Percentiles rank a stretch among this genome's conserved stretches.
These are phyloP conservation scores for Aphidius colemani DNA, from an alignment of 2,888 invertebrate species.

Conservation along the genomic window DNA sequence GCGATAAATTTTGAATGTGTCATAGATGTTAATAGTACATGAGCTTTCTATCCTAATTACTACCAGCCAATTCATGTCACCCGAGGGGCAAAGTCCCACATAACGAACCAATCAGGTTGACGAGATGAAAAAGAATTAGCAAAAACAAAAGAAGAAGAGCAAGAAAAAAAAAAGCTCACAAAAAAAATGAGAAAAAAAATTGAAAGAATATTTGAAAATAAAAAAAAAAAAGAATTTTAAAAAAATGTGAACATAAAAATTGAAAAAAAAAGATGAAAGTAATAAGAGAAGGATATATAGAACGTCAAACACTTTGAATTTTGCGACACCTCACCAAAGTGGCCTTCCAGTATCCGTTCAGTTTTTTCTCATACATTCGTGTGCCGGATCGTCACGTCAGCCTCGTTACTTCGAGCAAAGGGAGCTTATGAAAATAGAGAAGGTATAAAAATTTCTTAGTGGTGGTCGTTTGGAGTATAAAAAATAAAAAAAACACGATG, in stretches of 20 bases:
- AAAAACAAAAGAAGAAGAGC: neutral
- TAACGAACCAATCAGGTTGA: constrained; percentile 19
- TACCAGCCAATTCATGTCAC: neutral
- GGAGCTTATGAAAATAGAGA: constrained; percentile 10
- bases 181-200: neutral
- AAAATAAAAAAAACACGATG: constrained; percentile 6
- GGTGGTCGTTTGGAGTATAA: constrained; percentile 1
- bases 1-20: too few relatives aligned
- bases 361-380: neutral
- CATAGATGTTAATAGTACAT: neutral
- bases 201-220: neutral
- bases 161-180: neutral
- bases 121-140: constrained; percentile 4
- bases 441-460: constrained; percentile 11
- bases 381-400: constrained; percentile 27
- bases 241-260: neutral
- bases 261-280: neutral
- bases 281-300: neutral
- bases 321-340: constrained; percentile 19
- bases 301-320: constrained; percentile 24
- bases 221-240: neutral
- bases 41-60: constrained; percentile 8
- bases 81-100: constrained; percentile 1
- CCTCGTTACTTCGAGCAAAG: constrained; percentile 26
- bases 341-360: constrained; percentile 21